Evolutionary conservation across 1,140 invertebrate species (phyloP), one percentile per base, ranked within the genome.

Genomic region (Mya arenaria): DNA sequence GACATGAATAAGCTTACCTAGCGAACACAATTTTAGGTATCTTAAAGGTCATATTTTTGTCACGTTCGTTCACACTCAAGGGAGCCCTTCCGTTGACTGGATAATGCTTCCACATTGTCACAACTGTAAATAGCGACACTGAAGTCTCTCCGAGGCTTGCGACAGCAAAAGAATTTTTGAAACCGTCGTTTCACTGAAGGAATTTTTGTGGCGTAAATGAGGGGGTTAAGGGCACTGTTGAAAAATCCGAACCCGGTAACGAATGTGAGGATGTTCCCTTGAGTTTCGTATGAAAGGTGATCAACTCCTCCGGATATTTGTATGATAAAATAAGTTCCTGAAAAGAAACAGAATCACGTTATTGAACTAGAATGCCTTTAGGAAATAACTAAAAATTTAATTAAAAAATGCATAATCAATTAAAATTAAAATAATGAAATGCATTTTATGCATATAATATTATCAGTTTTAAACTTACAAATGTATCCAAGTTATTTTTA

Each of bases 151-250:
- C n/a, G n/a, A 19, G 34, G 6, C 13, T 81, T 44, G n/a, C 41
- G 60, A 34, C 82, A 84, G 55, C 75, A 80, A 48, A 78, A 85
- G 15, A 82, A 23, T n/a, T 62, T 17, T 17, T 48, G 55, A 60
- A 85, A 85, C 19, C 56, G 55, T 37, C 30, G 19, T 63, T 69
- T 77, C 23, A 85, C 80, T 13, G 30, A 69, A 13, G 80, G 74
- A 4, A 85, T 85, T 56, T 85, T 85, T 37, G 71, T 73, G 28
- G 84, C 81, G 56, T 85, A 85, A 23, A 85, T 79, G 34, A 85
- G 71, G 13, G 84, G 84, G 44, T 85, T 83, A 4, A 85, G 15
- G 25, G 83, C 52, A 41, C 84, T 85, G 69, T 85, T 85, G 2
- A 85, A 23, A 28, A 72, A 83, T 5, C 80, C 80, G 1, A 83